Conservation (phyloP, 2,113 vertebrate genomes). For the Junco hyemalis region DNA sequence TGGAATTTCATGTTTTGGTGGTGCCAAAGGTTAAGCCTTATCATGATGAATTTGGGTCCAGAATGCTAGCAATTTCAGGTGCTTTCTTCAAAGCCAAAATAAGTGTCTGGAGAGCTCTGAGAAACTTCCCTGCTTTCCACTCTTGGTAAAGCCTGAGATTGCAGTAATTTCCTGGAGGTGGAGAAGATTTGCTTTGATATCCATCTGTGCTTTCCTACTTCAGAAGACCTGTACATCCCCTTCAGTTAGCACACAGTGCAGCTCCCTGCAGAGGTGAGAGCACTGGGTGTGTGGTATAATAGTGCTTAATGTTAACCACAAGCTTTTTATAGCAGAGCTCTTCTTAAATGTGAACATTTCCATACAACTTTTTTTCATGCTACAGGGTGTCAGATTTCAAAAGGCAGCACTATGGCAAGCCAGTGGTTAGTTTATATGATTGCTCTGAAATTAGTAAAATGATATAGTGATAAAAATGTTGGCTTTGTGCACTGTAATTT, state of each 20-base stretch:
- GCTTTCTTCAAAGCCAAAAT: not conserved
- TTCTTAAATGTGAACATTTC: constrained; percentile 43
- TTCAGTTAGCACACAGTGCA: not conserved
- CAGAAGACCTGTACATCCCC: not conserved
- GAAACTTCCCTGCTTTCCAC: not conserved
- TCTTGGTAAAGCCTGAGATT: not conserved
- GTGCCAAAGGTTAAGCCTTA: not conserved
- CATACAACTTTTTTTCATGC: not conserved
- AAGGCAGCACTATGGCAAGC: not conserved
- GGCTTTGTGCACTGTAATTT: not conserved
- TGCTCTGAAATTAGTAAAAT: constrained; percentile 47
- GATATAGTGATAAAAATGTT: constrained; percentile 10
- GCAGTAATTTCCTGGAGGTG: not conserved
- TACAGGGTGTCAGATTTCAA: constrained; percentile 40
- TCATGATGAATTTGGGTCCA: not conserved
- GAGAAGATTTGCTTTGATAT: not conserved
- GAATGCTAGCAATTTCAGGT: not conserved
- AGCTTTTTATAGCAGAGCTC: constrained; percentile 38
- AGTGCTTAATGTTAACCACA: constrained; percentile 29
- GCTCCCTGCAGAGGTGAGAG: constrained; percentile 23
- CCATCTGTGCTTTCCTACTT: constrained; percentile 17
- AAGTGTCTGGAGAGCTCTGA: not conserved
- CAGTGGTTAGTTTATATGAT: constrained; percentile 18
- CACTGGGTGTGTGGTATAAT: not conserved
- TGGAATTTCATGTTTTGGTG: not conserved